Evolutionary conservation across 2,113 vertebrate genomes (phyloP), one percentile per base, ranked within the genome.

Genomic region (Gyps fulvus): DNA sequence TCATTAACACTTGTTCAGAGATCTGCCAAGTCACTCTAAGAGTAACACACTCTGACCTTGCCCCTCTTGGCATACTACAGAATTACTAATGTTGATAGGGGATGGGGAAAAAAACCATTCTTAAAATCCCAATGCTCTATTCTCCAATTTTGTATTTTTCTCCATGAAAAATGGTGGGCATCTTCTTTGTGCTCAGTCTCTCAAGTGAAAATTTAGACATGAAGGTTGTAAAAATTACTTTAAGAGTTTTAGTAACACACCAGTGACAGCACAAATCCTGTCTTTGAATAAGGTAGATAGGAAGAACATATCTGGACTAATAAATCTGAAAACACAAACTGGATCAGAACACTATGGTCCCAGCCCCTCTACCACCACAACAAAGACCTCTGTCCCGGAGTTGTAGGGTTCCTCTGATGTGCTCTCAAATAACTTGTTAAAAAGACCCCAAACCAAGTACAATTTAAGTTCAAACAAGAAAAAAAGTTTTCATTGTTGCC

Each of bases 401-500:
- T 6, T 71, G 49, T 2, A 87, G 25, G 22, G 42, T 38, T 91
- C 42, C 67, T 83, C 87, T 59, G 63, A 90, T 27, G 67, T 58
- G 58, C 69, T 77, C 22, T 80, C 65, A 74, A 73, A 72, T 45
- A 80, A 74, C 59, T 77, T 73, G 40, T 42, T 94, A 71, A 58
- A 71, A 83, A 93, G 38, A 80, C 54, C 69, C 58, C 11, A 77
- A 94, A 6, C 10, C 32, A 93, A 89, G 57, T 47, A 65, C 29
- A 87, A 32, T 73, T 96, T 52, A 47, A 93, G 62, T 85, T 89
- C 58, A 90, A 96, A 95, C 79, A 73, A 87, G 22, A 93, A 59
- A 77, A 52, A 52, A 58, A 8, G 7, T 29, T 71, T 73, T 78
- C 79, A 77, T 61, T 78, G 38, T 87, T 95, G 65, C 65, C 62